phyloP scores from a whole-genome alignment of 2,888 invertebrate species.

The Dorcus parallelipipedus region DNA sequence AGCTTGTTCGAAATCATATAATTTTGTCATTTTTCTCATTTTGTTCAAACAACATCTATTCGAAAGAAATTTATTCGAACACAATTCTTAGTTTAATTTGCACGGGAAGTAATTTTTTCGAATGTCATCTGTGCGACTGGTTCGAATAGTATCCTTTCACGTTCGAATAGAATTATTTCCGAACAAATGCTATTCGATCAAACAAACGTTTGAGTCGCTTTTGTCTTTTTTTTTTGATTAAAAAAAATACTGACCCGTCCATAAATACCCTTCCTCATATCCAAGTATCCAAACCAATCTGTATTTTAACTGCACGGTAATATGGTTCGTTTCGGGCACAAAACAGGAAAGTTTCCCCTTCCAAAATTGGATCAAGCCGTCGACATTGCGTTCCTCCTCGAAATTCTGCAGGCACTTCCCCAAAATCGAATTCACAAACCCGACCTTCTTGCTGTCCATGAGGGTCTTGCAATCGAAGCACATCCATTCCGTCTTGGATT shows the following conservation, averaged over 20 bases:
- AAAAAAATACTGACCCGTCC: constrained; percentile 53
- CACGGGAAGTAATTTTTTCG: too few species aligned
- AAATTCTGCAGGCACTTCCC: constrained; percentile 56
- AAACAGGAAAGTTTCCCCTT: constrained; percentile 53
- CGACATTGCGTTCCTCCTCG: constrained; percentile 52
- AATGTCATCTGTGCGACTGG: too few species aligned
- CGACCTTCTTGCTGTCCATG: constrained; percentile 54
- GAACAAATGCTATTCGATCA: too few species aligned
- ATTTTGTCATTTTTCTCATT: too few species aligned
- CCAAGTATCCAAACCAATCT: constrained; percentile 62
- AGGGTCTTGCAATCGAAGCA: constrained; percentile 56
- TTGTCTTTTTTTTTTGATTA: neutral
- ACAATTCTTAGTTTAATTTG: too few species aligned
- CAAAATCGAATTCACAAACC: constrained; percentile 52
- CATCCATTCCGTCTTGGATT: constrained; percentile 54
- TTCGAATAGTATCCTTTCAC: too few species aligned
- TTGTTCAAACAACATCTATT: too few species aligned
- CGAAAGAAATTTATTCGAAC: too few species aligned
- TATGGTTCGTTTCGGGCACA: constrained; percentile 60
- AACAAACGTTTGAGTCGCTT: too few species aligned
- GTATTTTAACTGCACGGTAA: constrained; percentile 61
- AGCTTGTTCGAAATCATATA: too few species aligned
- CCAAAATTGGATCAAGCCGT: constrained; percentile 57
- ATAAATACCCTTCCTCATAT: constrained; percentile 54
- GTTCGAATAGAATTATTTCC: too few species aligned